A percentile compares a stretch with the other conserved stretches of the same genome.
These are phyloP conservation scores for Acleris laterana DNA, from an alignment of 2,888 invertebrate species.

Conservation along the genomic window DNA sequence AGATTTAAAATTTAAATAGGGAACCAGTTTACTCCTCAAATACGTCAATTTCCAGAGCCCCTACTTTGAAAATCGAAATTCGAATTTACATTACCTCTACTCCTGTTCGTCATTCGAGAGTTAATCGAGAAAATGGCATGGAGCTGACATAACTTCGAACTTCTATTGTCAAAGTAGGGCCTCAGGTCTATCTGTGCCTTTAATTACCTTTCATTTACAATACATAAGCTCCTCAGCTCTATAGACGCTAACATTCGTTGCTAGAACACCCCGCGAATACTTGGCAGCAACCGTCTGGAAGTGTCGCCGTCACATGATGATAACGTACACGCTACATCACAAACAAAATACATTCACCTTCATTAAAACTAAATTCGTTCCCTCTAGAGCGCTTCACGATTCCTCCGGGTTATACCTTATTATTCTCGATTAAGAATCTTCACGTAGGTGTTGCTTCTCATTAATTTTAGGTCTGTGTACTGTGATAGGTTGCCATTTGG, in stretches of 20 bases:
- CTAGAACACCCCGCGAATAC: conserved; percentile 12
- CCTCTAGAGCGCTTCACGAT: conserved; percentile 2
- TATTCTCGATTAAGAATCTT: conserved; percentile 58
- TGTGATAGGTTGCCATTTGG: conserved; percentile 42
- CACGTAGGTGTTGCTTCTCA: conserved; percentile 50
- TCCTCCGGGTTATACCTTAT: conserved; percentile 32
- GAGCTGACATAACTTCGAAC: no score
- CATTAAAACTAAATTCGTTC: background rate
- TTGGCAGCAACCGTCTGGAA: conserved; percentile 21
- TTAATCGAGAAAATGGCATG: no score
- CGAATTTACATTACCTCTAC: no score
- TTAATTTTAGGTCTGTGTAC: conserved; percentile 50
- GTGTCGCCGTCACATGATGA: conserved; percentile 22
- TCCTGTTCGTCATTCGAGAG: no score
- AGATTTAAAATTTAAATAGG: no score
- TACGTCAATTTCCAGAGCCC: no score
- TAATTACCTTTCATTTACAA: no score
- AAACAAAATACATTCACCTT: background rate
- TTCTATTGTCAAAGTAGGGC: no score
- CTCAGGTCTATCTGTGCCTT: no score
- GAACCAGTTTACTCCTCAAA: no score
- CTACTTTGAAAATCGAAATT: no score
- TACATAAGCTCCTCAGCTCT: background rate
- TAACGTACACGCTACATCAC: conserved; percentile 2
- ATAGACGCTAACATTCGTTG: no score